Percentiles rank a stretch among this genome's conserved stretches.
phyloP scores from a whole-genome alignment of 2,888 invertebrate species.

The Erynnis tages region DNA sequence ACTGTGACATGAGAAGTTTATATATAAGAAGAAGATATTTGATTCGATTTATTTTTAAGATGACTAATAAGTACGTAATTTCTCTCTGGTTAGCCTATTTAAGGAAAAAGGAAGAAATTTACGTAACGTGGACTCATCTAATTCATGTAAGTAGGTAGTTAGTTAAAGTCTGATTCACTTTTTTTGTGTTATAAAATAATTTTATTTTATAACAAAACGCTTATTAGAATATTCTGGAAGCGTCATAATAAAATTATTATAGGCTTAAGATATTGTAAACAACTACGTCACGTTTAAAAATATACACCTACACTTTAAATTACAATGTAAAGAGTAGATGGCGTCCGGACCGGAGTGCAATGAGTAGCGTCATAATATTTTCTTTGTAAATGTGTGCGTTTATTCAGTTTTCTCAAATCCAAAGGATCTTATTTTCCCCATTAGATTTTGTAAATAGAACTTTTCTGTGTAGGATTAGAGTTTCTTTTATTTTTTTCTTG shows the following conservation, averaged over 20 bases:
- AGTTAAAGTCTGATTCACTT: too few species aligned
- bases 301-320: slow-evolving; percentile 12
- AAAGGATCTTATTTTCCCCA: background rate
- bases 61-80: too few species aligned
- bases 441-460: background rate
- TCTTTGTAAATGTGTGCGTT: slow-evolving; percentile 9
- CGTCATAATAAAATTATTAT: too few species aligned
- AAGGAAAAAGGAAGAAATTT: too few species aligned
- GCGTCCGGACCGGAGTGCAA: slow-evolving; percentile 32
- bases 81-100: too few species aligned
- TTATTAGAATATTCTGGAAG: slow-evolving; percentile 4
- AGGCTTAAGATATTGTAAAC: slow-evolving; percentile 12
- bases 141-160: too few species aligned
- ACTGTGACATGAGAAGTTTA: too few species aligned
- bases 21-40: too few species aligned
- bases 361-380: slow-evolving; percentile 19
- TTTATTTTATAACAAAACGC: background rate
- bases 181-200: too few species aligned
- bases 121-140: too few species aligned
- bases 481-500: slow-evolving; percentile 14
- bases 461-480: slow-evolving; percentile 7
- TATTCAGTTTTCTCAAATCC: background rate
- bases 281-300: slow-evolving; percentile 22
- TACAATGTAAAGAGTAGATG: slow-evolving; percentile 29
- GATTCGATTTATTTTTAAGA: too few species aligned